These are phyloP conservation scores for Oceanites oceanicus DNA, from an alignment of 2,113 vertebrate species.

Conservation along the genomic window DNA sequence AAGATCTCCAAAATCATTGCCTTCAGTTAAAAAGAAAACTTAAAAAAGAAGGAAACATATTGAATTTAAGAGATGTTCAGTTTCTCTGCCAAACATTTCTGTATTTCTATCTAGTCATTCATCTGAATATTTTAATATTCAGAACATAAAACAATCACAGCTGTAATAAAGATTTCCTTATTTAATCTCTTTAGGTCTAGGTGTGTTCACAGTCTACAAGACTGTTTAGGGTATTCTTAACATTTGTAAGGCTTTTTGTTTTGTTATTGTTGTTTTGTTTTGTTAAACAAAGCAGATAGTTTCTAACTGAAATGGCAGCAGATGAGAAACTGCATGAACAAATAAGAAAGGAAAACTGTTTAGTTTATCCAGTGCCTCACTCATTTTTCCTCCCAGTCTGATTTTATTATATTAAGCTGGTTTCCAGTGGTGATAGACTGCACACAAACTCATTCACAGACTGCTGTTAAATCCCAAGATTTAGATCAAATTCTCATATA, in stretches of 20 bases:
- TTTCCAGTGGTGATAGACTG: neutral
- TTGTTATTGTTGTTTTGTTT: neutral
- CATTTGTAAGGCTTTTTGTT: neutral
- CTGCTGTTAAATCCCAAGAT: conserved; percentile 23
- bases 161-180: neutral
- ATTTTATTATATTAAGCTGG: neutral
- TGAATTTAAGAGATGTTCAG: neutral
- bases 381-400: neutral
- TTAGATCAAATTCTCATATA: conserved; percentile 18
- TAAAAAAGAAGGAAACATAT: neutral
- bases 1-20: neutral
- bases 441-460: neutral
- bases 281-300: neutral
- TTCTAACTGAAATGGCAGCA: neutral
- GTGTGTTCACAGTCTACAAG: neutral
- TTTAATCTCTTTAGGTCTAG: neutral
- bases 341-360: neutral
- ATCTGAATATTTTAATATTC: neutral
- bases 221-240: neutral
- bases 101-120: neutral
- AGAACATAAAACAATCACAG: neutral
- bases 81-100: neutral
- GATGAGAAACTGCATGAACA: neutral
- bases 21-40: neutral
- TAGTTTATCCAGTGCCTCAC: neutral